phyloP scores from a whole-genome alignment of 2,888 invertebrate species.

The Callosobruchus maculatus region DNA sequence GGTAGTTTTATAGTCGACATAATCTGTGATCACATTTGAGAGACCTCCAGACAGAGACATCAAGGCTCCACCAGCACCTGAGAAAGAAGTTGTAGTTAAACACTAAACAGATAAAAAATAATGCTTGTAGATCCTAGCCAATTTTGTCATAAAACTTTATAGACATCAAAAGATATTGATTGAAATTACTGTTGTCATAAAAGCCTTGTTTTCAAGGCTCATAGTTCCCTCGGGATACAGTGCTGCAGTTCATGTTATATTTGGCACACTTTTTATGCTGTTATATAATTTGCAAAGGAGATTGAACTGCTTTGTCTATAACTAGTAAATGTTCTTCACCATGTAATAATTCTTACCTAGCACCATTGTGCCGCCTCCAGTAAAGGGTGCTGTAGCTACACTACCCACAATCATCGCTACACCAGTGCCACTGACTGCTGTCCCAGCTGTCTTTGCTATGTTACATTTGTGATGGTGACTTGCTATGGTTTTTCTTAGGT shows the following conservation, averaged over 20 bases:
- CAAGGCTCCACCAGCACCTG: constrained; percentile 29
- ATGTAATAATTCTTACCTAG: not conserved
- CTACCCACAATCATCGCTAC: constrained; percentile 27
- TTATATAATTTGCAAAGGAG: no score
- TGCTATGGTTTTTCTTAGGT: constrained; percentile 19
- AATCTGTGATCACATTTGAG: constrained; percentile 26
- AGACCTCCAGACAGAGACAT: constrained; percentile 29
- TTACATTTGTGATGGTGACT: constrained; percentile 25
- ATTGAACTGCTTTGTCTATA: no score
- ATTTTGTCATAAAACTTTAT: no score
- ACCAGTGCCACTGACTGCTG: constrained; percentile 26
- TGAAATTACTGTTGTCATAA: no score
- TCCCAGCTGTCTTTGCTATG: constrained; percentile 23
- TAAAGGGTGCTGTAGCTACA: constrained; percentile 23
- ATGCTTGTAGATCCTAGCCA: no score
- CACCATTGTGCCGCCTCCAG: constrained; percentile 22
- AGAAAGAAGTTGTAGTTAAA: not conserved
- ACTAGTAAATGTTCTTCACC: no score
- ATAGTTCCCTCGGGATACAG: no score
- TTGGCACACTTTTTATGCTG: no score
- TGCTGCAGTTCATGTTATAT: no score
- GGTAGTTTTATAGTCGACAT: constrained; percentile 27
- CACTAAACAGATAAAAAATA: no score
- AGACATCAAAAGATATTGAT: no score
- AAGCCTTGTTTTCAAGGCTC: no score